Conservation (phyloP, 2,113 vertebrate genomes). For the Anseranas semipalmata region DNA sequence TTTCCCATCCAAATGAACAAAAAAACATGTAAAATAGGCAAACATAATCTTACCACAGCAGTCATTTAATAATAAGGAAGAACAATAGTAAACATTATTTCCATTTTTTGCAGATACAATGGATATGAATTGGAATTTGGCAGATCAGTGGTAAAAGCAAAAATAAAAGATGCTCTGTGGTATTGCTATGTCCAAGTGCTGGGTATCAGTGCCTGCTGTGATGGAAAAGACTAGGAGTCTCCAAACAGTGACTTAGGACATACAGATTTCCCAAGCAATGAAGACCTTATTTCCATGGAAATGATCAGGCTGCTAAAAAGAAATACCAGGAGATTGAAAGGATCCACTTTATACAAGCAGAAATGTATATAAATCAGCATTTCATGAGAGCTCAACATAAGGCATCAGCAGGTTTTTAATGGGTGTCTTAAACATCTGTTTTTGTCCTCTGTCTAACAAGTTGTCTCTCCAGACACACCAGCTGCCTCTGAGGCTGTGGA, state of each 20-base stretch:
- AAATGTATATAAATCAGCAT: slow-evolving; percentile 5
- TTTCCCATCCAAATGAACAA: neutral
- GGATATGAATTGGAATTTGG: neutral
- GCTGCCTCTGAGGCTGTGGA: neutral
- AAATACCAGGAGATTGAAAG: neutral
- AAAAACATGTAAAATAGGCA: neutral
- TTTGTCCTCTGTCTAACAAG: neutral
- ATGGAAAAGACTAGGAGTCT: neutral
- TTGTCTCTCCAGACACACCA: neutral
- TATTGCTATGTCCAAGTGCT: neutral
- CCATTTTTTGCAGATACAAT: neutral
- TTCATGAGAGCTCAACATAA: neutral
- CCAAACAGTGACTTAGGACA: neutral
- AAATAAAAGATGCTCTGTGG: neutral
- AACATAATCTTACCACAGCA: neutral
- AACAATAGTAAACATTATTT: neutral
- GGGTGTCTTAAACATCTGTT: neutral
- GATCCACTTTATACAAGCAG: neutral
- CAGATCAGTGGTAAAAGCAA: neutral
- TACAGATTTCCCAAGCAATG: neutral
- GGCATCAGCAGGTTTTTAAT: neutral
- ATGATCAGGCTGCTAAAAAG: neutral
- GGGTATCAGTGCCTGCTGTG: neutral
- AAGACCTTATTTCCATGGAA: neutral
- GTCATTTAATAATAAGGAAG: neutral